These are phyloP conservation scores for Macaca mulatta DNA, from an alignment of 2,113 vertebrate species.

Conservation along the genomic window DNA sequence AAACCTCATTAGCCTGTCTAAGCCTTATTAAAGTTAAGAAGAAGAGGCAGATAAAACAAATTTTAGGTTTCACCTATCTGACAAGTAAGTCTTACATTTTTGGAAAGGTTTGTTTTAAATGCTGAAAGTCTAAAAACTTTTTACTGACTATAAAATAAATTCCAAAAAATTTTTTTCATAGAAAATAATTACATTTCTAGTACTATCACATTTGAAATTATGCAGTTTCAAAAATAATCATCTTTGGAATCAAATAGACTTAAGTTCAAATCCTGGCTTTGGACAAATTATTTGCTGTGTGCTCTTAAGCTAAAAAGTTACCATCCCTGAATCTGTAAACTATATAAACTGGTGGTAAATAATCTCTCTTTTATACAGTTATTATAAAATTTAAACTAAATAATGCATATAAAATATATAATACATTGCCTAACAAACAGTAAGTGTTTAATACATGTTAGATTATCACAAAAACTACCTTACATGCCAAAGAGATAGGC, in stretches of 20 bases:
- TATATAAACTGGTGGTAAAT: background rate
- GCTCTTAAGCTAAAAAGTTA: background rate
- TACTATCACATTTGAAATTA: background rate
- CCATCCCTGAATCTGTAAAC: background rate
- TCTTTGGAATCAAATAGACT: background rate
- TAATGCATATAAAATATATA: background rate
- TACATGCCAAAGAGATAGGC: background rate
- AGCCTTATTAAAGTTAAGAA: background rate
- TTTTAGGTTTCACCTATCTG: background rate
- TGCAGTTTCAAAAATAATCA: background rate
- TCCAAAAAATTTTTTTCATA: background rate
- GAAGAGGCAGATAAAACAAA: slow-evolving; percentile 13
- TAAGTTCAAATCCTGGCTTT: background rate
- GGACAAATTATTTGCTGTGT: background rate
- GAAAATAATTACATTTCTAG: background rate
- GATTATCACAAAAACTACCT: background rate
- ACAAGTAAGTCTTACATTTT: background rate
- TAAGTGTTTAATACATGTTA: background rate
- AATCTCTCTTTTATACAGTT: background rate
- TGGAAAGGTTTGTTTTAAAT: background rate
- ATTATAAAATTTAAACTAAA: slow-evolving; percentile 36
- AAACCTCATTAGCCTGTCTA: background rate
- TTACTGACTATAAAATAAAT: background rate
- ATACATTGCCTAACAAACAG: background rate
- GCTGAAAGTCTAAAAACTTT: background rate